These are phyloP conservation scores for Himalopsyche japonica DNA, from an alignment of 2,888 invertebrate genomes.

Conservation along the genomic window DNA sequence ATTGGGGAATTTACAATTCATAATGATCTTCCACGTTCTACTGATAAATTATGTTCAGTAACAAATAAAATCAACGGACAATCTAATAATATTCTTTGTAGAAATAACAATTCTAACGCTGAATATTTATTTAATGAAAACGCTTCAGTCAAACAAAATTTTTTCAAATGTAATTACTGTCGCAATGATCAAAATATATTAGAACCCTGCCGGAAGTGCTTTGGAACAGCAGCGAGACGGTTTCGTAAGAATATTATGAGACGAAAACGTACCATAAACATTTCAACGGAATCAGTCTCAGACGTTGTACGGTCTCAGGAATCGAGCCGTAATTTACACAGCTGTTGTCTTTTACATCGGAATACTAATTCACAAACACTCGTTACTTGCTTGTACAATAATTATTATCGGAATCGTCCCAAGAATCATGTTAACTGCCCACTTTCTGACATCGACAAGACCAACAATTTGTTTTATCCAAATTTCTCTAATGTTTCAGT, in stretches of 20 bases:
- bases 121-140: too few relatives aligned
- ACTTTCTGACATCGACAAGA: neutral
- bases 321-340: neutral
- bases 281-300: neutral
- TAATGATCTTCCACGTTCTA: too few relatives aligned
- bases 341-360: neutral
- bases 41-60: too few relatives aligned
- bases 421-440: neutral
- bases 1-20: too few relatives aligned
- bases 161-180: too few relatives aligned
- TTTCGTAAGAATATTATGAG: neutral
- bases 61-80: too few relatives aligned
- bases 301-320: neutral
- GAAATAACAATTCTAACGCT: too few relatives aligned
- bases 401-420: neutral
- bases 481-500: neutral
- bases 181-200: too few relatives aligned
- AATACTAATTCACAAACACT: neutral
- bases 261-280: neutral
- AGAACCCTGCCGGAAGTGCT: too few relatives aligned
- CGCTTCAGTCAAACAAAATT: too few relatives aligned
- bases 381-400: neutral
- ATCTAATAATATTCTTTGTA: too few relatives aligned
- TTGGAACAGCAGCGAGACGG: neutral
- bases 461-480: neutral